These are phyloP conservation scores for Eudyptes chrysolophus DNA, from an alignment of 2,113 vertebrate species.

Conservation along the genomic window DNA sequence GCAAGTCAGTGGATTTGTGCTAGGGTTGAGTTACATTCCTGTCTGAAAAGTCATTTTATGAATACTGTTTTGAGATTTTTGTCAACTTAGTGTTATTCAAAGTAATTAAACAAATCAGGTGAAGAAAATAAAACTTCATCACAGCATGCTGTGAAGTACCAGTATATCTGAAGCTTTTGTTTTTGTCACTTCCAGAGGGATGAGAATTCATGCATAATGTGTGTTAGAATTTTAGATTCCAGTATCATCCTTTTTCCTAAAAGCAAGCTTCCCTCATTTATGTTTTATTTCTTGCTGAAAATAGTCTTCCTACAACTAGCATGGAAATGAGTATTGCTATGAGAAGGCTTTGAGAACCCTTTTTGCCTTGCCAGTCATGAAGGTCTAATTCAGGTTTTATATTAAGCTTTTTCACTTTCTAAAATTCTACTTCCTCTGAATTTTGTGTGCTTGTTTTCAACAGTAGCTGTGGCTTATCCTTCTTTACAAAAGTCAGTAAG, in stretches of 20 bases:
- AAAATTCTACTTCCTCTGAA: neutral
- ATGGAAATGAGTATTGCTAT: neutral
- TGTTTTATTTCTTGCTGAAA: neutral
- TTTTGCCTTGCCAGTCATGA: neutral
- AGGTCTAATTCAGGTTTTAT: neutral
- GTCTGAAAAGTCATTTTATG: neutral
- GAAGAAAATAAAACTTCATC: constrained; percentile 26
- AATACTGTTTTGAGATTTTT: neutral
- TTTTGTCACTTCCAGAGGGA: neutral
- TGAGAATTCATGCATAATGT: neutral
- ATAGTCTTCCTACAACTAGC: neutral
- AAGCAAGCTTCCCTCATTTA: neutral
- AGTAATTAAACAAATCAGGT: neutral
- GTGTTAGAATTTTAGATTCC: neutral
- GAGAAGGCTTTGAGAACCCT: neutral
- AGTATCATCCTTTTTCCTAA: neutral
- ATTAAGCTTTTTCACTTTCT: neutral
- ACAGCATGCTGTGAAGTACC: neutral
- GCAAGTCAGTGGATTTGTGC: neutral
- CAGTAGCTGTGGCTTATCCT: neutral
- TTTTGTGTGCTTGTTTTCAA: neutral
- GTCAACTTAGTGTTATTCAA: neutral
- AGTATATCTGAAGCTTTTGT: neutral
- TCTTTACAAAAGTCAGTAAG: neutral
- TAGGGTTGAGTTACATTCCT: neutral